Base-by-base conservation (phyloP, 2,888 invertebrate genomes). In the Empis livida region DNA sequence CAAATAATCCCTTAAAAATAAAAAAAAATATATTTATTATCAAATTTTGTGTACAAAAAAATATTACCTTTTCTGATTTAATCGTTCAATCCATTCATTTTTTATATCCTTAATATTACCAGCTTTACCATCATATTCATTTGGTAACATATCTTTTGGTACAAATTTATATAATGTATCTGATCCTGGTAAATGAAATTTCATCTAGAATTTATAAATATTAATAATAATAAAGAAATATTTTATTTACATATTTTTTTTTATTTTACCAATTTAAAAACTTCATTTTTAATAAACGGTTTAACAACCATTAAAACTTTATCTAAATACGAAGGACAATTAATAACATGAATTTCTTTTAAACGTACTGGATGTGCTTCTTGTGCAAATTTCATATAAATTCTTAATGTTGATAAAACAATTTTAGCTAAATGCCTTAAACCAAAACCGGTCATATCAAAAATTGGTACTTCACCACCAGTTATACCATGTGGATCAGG, bases 311-410 rank as follows among this genome's bases (percentile, higher is more conserved):
- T 71, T 57, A 77, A 69, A 15, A 81, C 68, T 58, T 77, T 79
- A 62, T 84, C 82, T 49, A 83, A 68, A 56, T 78, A 75, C 0
- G 79, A 65, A 5, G 82, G 77, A 2, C 77, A 73, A 57, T 84
- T 83, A 16, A 83, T 64, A 5, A 83, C 62, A 59, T 84, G 84
- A 15, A 83, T 75, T 58, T 76, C 74, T 57, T 76, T 79, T 49
- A 83, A 62, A 30, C 77, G 71, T 14, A 82, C 77, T 1, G 83
- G 83, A 63, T 82, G 77, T 1, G 81, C 82, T 58, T 82, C 82
- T 78, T 83, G 83, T 42, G 81, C 78, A 56, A 82, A 82, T 57
- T 79, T 71, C 81, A 83, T 81, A 59, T 82, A 83, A 59, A 81
- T 78, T 44, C 79, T 74, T 17, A 83, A 60, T 35, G 79, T 73